Evolutionary conservation across 2,113 vertebrate species (phyloP).

Genomic region (Acinonyx jubatus): DNA sequence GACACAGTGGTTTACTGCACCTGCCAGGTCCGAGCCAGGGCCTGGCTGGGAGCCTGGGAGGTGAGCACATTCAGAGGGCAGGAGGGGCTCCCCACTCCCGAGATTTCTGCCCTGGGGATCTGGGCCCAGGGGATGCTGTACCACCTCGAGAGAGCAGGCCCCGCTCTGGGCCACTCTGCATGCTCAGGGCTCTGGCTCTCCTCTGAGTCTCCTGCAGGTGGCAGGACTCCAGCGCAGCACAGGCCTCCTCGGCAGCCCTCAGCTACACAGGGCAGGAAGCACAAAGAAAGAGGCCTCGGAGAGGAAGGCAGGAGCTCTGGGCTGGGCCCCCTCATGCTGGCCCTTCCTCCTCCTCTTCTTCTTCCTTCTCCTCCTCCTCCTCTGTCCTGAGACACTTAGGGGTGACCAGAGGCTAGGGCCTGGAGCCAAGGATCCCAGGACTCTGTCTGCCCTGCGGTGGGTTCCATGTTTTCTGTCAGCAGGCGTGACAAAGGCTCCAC

Average conservation of each 20-base stretch:
- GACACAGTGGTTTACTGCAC: background rate
- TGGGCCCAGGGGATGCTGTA: background rate
- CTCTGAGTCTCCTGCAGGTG: constrained; percentile 75
- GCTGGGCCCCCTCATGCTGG: background rate
- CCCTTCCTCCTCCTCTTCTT: too few species aligned
- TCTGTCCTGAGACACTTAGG: background rate
- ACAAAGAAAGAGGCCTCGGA: background rate
- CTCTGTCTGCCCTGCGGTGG: background rate
- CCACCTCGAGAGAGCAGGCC: constrained; percentile 77
- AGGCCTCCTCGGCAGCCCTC: constrained; percentile 53
- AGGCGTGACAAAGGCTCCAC: background rate
- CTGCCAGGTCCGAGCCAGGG: background rate
- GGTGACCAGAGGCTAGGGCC: background rate
- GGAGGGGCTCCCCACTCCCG: background rate
- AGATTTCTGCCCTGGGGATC: background rate
- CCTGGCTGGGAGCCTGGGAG: background rate
- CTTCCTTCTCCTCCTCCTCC: rapidly evolving
- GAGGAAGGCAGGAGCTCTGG: background rate
- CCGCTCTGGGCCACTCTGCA: background rate
- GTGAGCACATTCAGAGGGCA: background rate
- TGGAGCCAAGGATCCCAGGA: background rate
- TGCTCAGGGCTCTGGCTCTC: constrained; percentile 50
- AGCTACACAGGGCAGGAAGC: constrained; percentile 25
- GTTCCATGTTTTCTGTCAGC: background rate
- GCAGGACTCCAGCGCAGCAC: constrained; percentile 54